Conservation (phyloP, 2,888 invertebrate species). For the Leucozona laternaria region DNA sequence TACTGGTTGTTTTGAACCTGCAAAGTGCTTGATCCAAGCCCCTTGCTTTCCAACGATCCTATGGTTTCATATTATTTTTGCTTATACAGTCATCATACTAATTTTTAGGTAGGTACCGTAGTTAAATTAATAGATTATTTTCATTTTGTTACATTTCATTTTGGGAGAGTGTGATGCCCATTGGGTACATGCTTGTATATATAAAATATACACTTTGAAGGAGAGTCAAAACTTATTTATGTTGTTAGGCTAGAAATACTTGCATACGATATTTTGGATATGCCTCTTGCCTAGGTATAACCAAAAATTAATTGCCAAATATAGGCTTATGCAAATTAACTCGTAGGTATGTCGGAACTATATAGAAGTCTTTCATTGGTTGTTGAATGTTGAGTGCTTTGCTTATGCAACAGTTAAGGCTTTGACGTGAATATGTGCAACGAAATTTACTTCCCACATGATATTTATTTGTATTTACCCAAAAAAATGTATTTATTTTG, state of each 20-base stretch:
- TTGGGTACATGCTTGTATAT: background rate
- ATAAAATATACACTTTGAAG: background rate
- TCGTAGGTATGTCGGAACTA: background rate
- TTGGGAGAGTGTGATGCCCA: background rate
- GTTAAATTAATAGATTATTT: too few species aligned
- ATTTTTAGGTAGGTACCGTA: too few species aligned
- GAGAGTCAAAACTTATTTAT: constrained; percentile 40
- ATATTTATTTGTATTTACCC: background rate
- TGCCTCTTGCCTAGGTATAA: background rate
- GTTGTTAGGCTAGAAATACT: constrained; percentile 10
- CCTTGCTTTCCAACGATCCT: too few species aligned
- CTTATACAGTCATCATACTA: too few species aligned
- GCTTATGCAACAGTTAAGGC: background rate
- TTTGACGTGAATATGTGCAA: constrained; percentile 24
- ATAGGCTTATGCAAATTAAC: constrained; percentile 41
- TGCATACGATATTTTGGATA: background rate
- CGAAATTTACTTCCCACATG: constrained; percentile 35
- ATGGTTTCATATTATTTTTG: too few species aligned
- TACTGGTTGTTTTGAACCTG: too few species aligned
- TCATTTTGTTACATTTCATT: too few species aligned
- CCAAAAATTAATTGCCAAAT: constrained; percentile 45
- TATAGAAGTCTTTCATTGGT: background rate
- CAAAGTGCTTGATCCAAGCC: too few species aligned
- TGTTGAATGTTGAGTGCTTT: constrained; percentile 9
- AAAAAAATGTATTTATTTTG: background rate